These are phyloP conservation scores for Brachyhypopomus gauderio DNA, from an alignment of 2,113 vertebrate genomes.

Conservation along the genomic window DNA sequence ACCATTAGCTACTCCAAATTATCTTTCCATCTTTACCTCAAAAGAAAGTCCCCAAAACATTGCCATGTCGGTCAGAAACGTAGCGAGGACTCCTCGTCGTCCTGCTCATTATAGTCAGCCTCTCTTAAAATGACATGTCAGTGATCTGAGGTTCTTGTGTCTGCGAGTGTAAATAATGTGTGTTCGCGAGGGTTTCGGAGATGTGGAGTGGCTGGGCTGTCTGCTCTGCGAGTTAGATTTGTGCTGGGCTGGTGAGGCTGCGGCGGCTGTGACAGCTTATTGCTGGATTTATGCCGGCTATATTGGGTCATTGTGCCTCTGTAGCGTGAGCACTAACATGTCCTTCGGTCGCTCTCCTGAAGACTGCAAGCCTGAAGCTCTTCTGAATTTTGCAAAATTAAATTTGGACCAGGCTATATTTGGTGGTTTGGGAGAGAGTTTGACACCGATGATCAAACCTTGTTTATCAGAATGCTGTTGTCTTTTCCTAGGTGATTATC, in stretches of 20 bases:
- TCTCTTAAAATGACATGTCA: neutral
- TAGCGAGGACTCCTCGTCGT: neutral
- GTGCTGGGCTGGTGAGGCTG: neutral
- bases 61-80: conserved; percentile 22
- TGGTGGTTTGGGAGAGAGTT: neutral
- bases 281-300: neutral
- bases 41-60: neutral
- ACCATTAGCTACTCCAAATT: conserved; percentile 38
- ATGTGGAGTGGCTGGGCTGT: too few species aligned
- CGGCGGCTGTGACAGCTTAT: neutral
- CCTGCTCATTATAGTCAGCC: conserved; percentile 17
- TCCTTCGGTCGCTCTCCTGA: neutral
- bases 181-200: neutral
- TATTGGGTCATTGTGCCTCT: conserved; percentile 1
- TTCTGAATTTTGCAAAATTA: neutral
- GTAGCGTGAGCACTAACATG: neutral
- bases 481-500: too few species aligned
- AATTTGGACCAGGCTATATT: neutral
- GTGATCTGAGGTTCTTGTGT: neutral
- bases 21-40: conserved; percentile 37
- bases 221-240: neutral
- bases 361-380: neutral
- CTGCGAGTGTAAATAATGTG: neutral
- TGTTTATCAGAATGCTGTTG: too few species aligned
- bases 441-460: too few species aligned